These are phyloP conservation scores for Strongylocentrotus purpuratus DNA, from an alignment of 35 echinoderm and acorn worm genomes.

Conservation along the genomic window DNA sequence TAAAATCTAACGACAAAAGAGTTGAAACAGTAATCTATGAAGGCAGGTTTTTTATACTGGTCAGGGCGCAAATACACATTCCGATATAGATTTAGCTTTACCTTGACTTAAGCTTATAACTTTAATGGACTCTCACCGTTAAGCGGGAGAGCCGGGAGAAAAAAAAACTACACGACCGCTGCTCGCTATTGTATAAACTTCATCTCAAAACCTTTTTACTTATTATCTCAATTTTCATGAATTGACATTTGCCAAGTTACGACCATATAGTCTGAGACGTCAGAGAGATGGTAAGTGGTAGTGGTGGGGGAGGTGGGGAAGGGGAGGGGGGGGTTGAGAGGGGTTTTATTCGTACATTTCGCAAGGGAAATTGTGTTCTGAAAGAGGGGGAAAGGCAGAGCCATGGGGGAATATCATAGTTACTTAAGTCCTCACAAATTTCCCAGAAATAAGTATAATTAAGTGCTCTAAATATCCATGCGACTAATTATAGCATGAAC, in stretches of 20 bases:
- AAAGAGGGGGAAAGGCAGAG: neutral
- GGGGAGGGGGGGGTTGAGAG: neutral
- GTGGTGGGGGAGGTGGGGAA: neutral
- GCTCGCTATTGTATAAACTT: neutral
- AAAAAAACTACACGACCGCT: neutral
- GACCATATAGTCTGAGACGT: neutral
- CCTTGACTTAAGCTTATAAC: neutral
- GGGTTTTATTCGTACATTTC: neutral
- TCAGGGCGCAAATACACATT: neutral
- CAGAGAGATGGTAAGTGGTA: neutral
- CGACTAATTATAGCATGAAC: too few relatives aligned
- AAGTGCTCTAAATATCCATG: too few relatives aligned
- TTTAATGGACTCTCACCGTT: neutral
- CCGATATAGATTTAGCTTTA: neutral
- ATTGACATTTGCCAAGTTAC: conserved; percentile 21
- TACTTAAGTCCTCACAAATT: too few relatives aligned
- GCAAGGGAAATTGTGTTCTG: neutral
- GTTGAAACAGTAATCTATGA: neutral
- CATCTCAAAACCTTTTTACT: conserved; percentile 38
- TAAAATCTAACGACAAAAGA: neutral
- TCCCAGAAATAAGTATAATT: too few relatives aligned
- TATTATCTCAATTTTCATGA: conserved; percentile 44
- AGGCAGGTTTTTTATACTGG: neutral
- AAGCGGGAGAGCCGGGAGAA: neutral
- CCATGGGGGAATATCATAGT: neutral